phyloP scores from a whole-genome alignment of 2,797 vertebrate genomes.

The Enteromius thamalakanensis region DNA sequence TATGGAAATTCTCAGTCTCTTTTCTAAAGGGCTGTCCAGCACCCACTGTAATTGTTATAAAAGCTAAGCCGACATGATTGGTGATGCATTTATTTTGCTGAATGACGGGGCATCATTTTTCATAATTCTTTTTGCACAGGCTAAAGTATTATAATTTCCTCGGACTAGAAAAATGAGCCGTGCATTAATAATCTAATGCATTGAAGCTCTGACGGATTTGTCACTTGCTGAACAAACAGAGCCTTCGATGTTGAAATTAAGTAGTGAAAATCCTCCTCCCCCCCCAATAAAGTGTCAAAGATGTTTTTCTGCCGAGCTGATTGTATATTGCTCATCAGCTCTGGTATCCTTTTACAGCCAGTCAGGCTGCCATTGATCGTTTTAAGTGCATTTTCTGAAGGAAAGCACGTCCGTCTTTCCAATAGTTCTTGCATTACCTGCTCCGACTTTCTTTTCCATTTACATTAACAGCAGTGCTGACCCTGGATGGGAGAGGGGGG shows the following conservation, averaged over 20 bases:
- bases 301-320: neutral
- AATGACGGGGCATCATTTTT: conserved; percentile 7
- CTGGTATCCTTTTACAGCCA: conserved; percentile 44
- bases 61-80: neutral
- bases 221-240: conserved; percentile 17
- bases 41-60: neutral
- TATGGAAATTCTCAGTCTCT: neutral
- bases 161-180: conserved; percentile 9
- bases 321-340: conserved; percentile 29
- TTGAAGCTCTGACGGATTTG: neutral
- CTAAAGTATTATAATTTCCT: conserved; percentile 13
- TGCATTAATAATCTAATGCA: conserved; percentile 28
- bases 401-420: conserved; percentile 63
- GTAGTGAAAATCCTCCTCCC: neutral
- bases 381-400: conserved; percentile 77
- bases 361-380: conserved; percentile 72
- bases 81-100: neutral
- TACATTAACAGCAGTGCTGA: conserved; percentile 59
- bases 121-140: conserved; percentile 18
- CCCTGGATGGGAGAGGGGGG: conserved; percentile 44
- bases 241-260: conserved; percentile 6
- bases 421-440: conserved; percentile 69
- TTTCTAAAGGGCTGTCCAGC: neutral
- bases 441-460: conserved; percentile 49
- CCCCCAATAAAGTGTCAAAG: neutral